These are phyloP conservation scores for Propithecus perrieri DNA, from an alignment of 2,797 vertebrate genomes.

Conservation along the genomic window DNA sequence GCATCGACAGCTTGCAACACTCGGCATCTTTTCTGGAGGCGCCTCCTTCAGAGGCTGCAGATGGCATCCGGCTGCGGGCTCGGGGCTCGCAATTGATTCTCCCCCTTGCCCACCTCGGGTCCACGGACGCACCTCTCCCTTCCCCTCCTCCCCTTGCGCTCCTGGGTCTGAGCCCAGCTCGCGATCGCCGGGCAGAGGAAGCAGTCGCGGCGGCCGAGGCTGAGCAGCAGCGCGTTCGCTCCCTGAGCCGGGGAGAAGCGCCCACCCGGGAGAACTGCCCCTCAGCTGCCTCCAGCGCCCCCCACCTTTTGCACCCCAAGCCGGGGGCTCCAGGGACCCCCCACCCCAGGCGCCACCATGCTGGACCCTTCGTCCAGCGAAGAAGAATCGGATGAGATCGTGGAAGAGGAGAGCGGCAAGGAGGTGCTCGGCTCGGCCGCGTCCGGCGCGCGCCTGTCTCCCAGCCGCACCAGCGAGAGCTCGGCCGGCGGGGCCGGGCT, in stretches of 20 bases:
- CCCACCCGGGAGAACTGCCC: conserved; percentile 45
- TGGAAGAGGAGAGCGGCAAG: conserved; percentile 92
- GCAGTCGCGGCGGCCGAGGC: conserved; percentile 61
- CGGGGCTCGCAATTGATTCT: conserved; percentile 72
- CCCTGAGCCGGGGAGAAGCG: conserved; percentile 39
- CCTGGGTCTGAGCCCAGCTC: conserved; percentile 62
- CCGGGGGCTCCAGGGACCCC: conserved; percentile 31
- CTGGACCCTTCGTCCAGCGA: conserved; percentile 98
- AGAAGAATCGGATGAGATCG: conserved; percentile 95
- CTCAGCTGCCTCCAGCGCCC: conserved; percentile 58
- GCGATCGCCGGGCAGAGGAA: conserved; percentile 10
- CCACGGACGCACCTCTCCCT: conserved; percentile 36
- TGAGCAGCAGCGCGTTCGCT: conserved; percentile 41
- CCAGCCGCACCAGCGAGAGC: conserved; percentile 91
- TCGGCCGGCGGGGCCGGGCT: conserved; percentile 87
- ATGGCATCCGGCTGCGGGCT: conserved; percentile 71
- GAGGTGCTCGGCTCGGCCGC: conserved; percentile 90
- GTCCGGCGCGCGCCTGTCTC: conserved; percentile 88
- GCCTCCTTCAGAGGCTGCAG: conserved; percentile 80
- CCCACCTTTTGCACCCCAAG: conserved; percentile 24
- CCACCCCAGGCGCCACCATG: conserved; percentile 85
- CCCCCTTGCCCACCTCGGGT: conserved; percentile 36
- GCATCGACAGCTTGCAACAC: conserved; percentile 84
- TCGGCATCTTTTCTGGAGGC: conserved; percentile 83
- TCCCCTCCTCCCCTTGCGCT: conserved; percentile 60